phyloP scores from a whole-genome alignment of 92 coral and sea anemone species.

The Epizoanthus rinbou region DNA sequence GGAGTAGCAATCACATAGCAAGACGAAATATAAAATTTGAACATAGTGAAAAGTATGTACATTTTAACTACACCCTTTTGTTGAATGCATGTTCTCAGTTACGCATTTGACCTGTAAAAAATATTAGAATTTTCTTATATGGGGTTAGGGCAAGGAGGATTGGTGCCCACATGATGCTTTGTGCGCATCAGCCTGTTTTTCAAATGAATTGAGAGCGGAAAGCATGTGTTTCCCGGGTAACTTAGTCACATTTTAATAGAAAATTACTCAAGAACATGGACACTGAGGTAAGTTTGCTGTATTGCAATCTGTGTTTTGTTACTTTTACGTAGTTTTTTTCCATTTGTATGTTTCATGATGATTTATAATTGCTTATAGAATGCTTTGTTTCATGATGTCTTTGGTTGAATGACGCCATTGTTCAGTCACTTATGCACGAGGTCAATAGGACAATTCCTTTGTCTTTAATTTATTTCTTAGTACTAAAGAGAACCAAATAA shows the following conservation, averaged over 20 bases:
- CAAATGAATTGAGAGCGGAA: no score
- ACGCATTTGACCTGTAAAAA: no score
- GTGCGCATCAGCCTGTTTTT: not conserved
- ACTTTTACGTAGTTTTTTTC: not conserved
- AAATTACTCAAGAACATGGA: no score
- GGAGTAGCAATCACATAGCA: no score
- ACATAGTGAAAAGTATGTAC: no score
- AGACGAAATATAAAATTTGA: no score
- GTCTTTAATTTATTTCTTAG: not conserved
- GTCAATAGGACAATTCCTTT: not conserved
- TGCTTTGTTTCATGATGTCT: not conserved
- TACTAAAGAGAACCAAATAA: not conserved
- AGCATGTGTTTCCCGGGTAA: no score
- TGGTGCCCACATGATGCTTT: not conserved
- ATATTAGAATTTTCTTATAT: no score
- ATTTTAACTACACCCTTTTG: no score
- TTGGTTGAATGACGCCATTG: slow-evolving; percentile 9
- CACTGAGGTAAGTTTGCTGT: not conserved
- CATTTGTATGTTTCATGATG: not conserved
- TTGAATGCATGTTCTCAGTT: no score
- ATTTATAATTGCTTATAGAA: not conserved
- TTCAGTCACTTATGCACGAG: not conserved
- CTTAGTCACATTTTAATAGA: no score
- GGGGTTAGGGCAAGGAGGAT: no score
- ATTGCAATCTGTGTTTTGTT: not conserved